Base-by-base conservation (phyloP, 2,113 vertebrate species). In the Burhinus oedicnemus region DNA sequence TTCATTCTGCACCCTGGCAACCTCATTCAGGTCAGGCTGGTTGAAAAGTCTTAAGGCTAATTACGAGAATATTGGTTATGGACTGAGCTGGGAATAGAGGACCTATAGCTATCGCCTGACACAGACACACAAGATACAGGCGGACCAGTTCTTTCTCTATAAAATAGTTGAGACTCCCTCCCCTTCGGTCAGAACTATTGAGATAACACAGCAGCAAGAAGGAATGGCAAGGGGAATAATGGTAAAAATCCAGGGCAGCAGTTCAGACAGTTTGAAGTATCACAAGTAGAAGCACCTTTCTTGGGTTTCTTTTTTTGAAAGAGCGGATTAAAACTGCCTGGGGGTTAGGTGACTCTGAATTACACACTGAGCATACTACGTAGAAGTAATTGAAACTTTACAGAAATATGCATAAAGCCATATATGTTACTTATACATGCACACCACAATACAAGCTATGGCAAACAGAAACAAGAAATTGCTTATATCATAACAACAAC, bases 1-100 rank as follows among this genome's bases (percentile, higher is more conserved):
- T 96, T 94, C 70, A 91, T 91, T 93, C 82, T 58, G 77, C 86
- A 94, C n/a, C 60, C 69, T 90, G 79, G 80, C 58, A 97, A 95
- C 38, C 77, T 78, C 7, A 5, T 72, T 97, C 78, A 85, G 72
- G n/a, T 72, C 55, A 77, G 64, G 6, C 27, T 95, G 75, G 36
- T 49, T 2, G 11, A 68, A 83, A 71, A 87, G 72, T 72, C 36
- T 84, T 69, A 82, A 49, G 69, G 81, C 61, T 95, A 96, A 90
- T 95, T 95, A n/a, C 0, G 1, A 79, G 69, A 89, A 65, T 87
- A 72, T 76, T 89, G 52, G 47, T 69, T 79, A 79, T 49, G 27
- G 36, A 54, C 49, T 72, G 61, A 85, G 18, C 57, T 89, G 58
- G 30, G 52, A 54, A 89, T 21, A 76, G 52, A 55, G 47, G 20